Base-by-base conservation (phyloP, 2,888 invertebrate species). In the Colostygia pectinataria region DNA sequence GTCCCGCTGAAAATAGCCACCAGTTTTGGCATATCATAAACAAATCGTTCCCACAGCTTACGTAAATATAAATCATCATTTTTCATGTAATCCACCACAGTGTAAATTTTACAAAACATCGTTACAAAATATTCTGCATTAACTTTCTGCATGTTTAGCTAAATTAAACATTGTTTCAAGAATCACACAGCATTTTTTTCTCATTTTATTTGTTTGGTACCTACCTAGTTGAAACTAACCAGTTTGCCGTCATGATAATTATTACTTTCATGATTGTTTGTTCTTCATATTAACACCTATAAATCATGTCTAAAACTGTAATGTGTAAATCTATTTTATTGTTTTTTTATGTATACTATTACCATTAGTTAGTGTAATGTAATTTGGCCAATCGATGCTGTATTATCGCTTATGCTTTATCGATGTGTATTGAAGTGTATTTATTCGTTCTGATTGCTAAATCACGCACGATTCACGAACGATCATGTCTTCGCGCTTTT, bases 1-100 rank as follows among this genome's bases (percentile, higher is more conserved):
- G 73, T 73, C 71, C 58, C 62, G 57, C 64, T 68, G 42, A 57
- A 75, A 80, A 81, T 80, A 80, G 62, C 68, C 54, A 55, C 58
- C 55, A 58, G 64, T 68, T 69, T 71, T 71, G 68, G 68, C 73
- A 66, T 74, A 68, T 73, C 65, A 71, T 71, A 73, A 77, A 74
- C 74, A 74, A 67, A 63, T 53, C 60, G 47, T 44, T 60, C 33
- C 15, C 57, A 55, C 46, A 51, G 57, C 53, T 55, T 53, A 55
- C 45, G 50, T 51, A 42, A 15, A 44, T 47, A 39, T 41, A 59
- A 50, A 47, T 46, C 39, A 47, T 50, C 39, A 50, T 50, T 49
- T 34, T 57, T 57, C 51, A 52, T 55, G 50, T 40, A 53, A 50
- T 53, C 43, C 27, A 48, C 40, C 38, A 27, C 23, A 9, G 23